phyloP scores from a whole-genome alignment of 2,888 invertebrate genomes.

The Drosophila niveifrons region DNA sequence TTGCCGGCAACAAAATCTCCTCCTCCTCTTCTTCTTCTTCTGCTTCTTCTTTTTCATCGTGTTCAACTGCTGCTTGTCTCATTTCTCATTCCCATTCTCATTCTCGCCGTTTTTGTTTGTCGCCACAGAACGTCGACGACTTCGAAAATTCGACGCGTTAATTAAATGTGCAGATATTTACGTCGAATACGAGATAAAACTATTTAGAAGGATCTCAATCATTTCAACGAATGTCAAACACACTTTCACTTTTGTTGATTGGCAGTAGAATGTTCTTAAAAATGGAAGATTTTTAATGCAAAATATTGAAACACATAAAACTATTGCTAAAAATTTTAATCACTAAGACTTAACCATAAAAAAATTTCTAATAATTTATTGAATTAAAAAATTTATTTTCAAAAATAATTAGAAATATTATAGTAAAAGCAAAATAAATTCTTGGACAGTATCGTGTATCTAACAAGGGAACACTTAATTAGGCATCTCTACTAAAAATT shows the following conservation, averaged over 20 bases:
- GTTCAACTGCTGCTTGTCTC: not conserved
- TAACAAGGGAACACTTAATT: no score
- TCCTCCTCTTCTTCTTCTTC: not conserved
- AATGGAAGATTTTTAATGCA: no score
- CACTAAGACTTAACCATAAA: not conserved
- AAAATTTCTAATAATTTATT: no score
- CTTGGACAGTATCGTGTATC: no score
- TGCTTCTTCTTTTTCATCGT: not conserved
- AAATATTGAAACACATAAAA: not conserved
- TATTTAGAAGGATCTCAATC: not conserved
- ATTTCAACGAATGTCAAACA: constrained; percentile 5
- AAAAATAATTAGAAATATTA: no score
- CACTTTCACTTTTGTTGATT: not conserved
- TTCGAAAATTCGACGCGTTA: constrained; percentile 57
- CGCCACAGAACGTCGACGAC: constrained; percentile 45
- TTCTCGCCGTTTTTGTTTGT: constrained; percentile 44
- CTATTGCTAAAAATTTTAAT: not conserved
- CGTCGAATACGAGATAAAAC: constrained; percentile 31
- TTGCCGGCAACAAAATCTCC: constrained; percentile 39
- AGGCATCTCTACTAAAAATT: no score
- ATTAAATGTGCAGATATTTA: constrained; percentile 75
- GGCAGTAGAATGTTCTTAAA: no score
- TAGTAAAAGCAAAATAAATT: no score
- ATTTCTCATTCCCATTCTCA: constrained; percentile 11
- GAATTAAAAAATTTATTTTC: no score